Conservation (phyloP, 2,888 invertebrate species). For the Limnephilus lunatus region DNA sequence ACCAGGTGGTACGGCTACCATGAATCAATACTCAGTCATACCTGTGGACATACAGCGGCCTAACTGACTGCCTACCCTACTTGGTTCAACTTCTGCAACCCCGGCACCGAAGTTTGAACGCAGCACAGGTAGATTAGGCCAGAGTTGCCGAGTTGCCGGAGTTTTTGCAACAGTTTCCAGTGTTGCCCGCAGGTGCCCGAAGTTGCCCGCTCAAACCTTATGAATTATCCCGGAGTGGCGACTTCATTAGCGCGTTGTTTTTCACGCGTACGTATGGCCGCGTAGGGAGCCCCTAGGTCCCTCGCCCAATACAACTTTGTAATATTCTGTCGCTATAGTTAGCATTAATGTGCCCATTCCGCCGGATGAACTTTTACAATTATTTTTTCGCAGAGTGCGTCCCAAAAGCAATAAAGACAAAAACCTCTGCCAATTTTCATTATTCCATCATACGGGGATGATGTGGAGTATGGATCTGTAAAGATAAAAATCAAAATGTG, state of each 20-base stretch:
- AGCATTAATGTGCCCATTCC: neutral
- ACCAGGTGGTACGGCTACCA: slow-evolving; percentile 60
- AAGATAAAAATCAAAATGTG: no score
- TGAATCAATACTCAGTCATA: slow-evolving; percentile 56
- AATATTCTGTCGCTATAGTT: slow-evolving; percentile 8
- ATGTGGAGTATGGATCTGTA: neutral
- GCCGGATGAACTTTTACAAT: slow-evolving; percentile 2
- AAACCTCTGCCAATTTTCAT: neutral
- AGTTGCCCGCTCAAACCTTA: slow-evolving; percentile 22
- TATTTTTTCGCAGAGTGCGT: neutral
- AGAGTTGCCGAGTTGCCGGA: neutral
- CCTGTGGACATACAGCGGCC: slow-evolving; percentile 2
- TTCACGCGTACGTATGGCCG: slow-evolving; percentile 54
- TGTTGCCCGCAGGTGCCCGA: slow-evolving; percentile 13
- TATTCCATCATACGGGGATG: neutral
- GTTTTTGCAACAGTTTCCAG: neutral
- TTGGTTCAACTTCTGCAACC: neutral
- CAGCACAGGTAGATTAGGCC: neutral
- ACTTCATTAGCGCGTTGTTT: slow-evolving; percentile 60
- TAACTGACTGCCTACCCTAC: neutral
- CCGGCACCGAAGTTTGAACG: neutral
- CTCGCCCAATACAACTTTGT: slow-evolving; percentile 11
- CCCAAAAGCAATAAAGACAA: neutral
- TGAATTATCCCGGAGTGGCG: slow-evolving; percentile 57
- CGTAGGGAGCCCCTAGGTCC: slow-evolving; percentile 24